Base-by-base conservation (phyloP, 2,888 invertebrate species). In the Ischnus inquisitorius region DNA sequence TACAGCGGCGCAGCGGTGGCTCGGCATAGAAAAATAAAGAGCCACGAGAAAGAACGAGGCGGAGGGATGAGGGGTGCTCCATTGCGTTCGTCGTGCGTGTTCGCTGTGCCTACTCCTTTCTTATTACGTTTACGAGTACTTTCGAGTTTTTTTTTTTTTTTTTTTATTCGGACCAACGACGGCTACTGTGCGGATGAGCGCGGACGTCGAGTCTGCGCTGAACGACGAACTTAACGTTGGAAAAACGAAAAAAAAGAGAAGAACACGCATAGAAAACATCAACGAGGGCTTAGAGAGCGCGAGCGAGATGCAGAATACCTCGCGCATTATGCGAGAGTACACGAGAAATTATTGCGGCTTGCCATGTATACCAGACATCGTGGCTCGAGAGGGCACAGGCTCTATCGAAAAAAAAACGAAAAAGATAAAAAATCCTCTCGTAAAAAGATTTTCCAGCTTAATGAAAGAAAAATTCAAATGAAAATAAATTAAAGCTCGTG, bases 41-140 rank as follows among this genome's bases (percentile, higher is more conserved):
- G 69, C 39, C 22, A 16, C 25, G 68, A 54, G 71, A 83, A 71
- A 54, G 12, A 72, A 22, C 64, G 64, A 64, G 74, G 46, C 34
- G 64, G 51, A 64, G 48, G 34, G 39, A 64, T 62, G 34, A 51
- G 48, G 48, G 62, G 14, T n/a, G 60, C 62, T 62, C 16, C 41
- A 57, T 57, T 57, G 57, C 46, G 62, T 74, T 62, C 25, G 60
- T 25, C 43, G 19, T 46, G 48, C 60, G 74, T 62, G 74, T 62
- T 48, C 64, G 64, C 28, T 64, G 74, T 57, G 79, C 81, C 76
- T 81, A 81, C 76, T 81, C 64, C 69, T 76, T 81, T 81, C 76
- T 76, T 81, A 81, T 81, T 75, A 81, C 75, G 68, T 81, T 81
- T 81, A 81, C 69, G 81, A 81, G 75, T 81, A 81, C 75, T 81